Evolutionary conservation across 1,140 invertebrate species (phyloP).

Genomic region (Meloidogyne chitwoodi): DNA sequence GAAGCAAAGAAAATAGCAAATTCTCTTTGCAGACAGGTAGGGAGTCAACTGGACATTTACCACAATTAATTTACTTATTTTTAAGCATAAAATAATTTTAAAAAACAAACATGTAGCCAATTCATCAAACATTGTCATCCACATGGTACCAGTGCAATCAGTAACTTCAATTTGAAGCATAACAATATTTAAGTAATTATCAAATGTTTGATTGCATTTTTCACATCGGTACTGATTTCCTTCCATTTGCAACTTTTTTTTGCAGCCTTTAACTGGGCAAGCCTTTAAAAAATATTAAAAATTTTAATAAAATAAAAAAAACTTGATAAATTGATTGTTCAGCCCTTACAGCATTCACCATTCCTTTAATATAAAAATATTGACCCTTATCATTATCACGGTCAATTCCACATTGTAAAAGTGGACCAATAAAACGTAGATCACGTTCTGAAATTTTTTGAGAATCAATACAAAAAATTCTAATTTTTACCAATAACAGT

Average conservation of each 20-base stretch:
- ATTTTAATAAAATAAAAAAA: background rate
- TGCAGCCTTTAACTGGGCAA: slow-evolving; percentile 41
- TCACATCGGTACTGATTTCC: slow-evolving; percentile 87
- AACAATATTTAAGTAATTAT: slow-evolving; percentile 80
- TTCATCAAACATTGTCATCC: slow-evolving; percentile 84
- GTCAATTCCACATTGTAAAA: slow-evolving; percentile 25
- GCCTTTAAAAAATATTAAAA: slow-evolving; percentile 38
- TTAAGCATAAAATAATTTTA: too few relatives aligned
- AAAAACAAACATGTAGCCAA: slow-evolving; percentile 63
- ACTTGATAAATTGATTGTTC: slow-evolving; percentile 52
- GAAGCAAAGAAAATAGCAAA: too few relatives aligned
- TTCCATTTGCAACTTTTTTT: slow-evolving; percentile 63
- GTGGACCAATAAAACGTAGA: slow-evolving; percentile 41
- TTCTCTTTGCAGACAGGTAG: too few relatives aligned
- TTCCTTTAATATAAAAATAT: slow-evolving; percentile 43
- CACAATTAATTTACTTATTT: too few relatives aligned
- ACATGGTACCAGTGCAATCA: slow-evolving; percentile 76
- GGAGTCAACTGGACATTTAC: too few relatives aligned
- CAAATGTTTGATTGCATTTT: slow-evolving; percentile 80
- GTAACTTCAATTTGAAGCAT: slow-evolving; percentile 73
- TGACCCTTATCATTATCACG: slow-evolving; percentile 28
- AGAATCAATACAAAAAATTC: background rate
- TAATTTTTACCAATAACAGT: background rate
- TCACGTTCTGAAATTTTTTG: slow-evolving; percentile 43
- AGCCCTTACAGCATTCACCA: slow-evolving; percentile 32